phyloP scores from a whole-genome alignment of 2,797 vertebrate species.

The Alca torda region DNA sequence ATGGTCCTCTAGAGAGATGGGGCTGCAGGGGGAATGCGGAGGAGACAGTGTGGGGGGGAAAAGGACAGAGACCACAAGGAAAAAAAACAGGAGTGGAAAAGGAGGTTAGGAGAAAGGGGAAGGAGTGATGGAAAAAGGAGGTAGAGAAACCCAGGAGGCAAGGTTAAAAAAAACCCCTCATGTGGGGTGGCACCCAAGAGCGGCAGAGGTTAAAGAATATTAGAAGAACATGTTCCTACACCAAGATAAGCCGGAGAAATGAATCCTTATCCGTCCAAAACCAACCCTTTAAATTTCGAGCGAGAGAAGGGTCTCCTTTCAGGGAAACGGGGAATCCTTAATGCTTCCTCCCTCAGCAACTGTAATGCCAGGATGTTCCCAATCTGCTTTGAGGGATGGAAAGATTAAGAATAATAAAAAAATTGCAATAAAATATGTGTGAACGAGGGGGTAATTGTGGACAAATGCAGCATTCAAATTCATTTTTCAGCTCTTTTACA shows the following conservation, averaged over 20 bases:
- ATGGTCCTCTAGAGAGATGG: background rate
- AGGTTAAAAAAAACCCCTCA: background rate
- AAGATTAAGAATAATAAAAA: slow-evolving; percentile 88
- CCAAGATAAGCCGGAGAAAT: slow-evolving; percentile 74
- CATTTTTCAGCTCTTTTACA: slow-evolving; percentile 99
- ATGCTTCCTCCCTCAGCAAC: slow-evolving; percentile 78
- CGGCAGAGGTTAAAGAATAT: background rate
- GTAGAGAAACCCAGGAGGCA: background rate
- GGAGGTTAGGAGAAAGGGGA: background rate
- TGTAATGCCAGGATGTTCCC: slow-evolving; percentile 83
- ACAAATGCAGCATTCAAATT: slow-evolving; percentile 99
- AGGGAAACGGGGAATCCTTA: slow-evolving; percentile 79
- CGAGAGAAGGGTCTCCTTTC: slow-evolving; percentile 75
- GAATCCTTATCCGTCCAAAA: slow-evolving; percentile 78
- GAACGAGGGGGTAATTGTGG: slow-evolving; percentile 99
- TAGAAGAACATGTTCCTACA: slow-evolving; percentile 63
- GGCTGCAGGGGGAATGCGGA: background rate
- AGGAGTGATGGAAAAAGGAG: background rate
- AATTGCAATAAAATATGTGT: slow-evolving; percentile 97
- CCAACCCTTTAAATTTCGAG: slow-evolving; percentile 68
- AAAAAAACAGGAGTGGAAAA: background rate
- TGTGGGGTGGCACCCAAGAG: background rate
- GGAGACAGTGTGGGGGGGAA: background rate
- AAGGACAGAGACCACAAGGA: background rate
- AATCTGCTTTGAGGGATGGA: slow-evolving; percentile 93